Evolutionary conservation across 1,140 invertebrate species (phyloP), one percentile per base, ranked within the genome.

Genomic region (Rhizoglyphus robini): DNA sequence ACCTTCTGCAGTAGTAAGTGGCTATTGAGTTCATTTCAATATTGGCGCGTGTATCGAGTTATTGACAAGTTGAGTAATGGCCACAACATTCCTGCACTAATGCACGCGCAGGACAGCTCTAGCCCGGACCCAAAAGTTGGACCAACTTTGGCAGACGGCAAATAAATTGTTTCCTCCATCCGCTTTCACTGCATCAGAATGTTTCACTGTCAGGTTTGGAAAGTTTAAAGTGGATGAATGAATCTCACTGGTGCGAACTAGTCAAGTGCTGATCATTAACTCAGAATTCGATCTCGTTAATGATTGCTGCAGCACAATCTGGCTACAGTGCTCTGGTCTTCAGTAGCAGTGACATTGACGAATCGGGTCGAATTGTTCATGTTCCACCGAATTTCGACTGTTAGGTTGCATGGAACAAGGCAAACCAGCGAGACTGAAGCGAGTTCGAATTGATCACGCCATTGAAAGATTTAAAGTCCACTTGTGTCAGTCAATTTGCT

Each of bases 51-150:
- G 8, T 41, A 41, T 18, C 36, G 36, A 41, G 36, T 11, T 54
- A 54, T 54, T 54, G 51, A 20, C 51, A 54, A 54, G 51, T 54
- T 54, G 20, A 54, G 51, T 54, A 54, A 54, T 54, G 51, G 20
- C 23, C 51, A 27, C 23, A 8, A 23, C 23, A 54, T 54, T 54
- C 51, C 51, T 15, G 23, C 23, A 54, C 23, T 25, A 15, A 54
- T 15, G 41, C 41, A 46, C 15, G 36, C 36, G 36, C 8, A 41
- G 36, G 36, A 41, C 36, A 41, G 18, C 36, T 46, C 41, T 15
- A 23, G 41, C 41, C 41, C 23, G 23, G 41, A 23, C 41, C 15
- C 41, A n/a, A n/a, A n/a, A n/a, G n/a, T n/a, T n/a, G n/a, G n/a
- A n/a, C n/a, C n/a, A 46, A 46, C 41, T 46, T 46, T 46, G n/a